Evolutionary conservation across 2,888 invertebrate species (phyloP).

Genomic region (Brachyopa scutellaris): DNA sequence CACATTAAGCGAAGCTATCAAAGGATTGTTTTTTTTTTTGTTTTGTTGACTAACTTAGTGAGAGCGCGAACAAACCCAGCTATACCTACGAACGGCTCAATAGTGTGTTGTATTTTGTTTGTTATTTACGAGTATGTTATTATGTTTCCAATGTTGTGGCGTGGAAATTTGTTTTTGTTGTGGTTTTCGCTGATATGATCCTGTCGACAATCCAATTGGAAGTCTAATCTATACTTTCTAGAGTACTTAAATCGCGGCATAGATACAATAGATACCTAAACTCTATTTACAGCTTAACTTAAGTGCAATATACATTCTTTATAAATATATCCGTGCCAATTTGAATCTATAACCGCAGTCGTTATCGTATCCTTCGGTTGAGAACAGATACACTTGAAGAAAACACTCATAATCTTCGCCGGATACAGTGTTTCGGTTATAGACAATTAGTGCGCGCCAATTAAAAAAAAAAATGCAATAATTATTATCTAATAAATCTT

Average conservation of each 20-base stretch:
- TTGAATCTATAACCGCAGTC: neutral
- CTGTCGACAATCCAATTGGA: conserved; percentile 60
- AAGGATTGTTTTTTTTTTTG: conserved; percentile 64
- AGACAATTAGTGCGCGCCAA: conserved; percentile 32
- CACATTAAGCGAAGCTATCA: conserved; percentile 64
- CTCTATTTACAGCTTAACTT: conserved; percentile 30
- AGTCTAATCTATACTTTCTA: neutral
- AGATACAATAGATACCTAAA: neutral
- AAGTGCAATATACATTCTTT: conserved; percentile 58
- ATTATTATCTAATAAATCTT: neutral
- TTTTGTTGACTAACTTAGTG: conserved; percentile 44
- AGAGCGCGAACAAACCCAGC: conserved; percentile 14
- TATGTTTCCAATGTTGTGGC: conserved; percentile 56
- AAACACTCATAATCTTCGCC: conserved; percentile 3
- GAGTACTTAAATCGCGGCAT: conserved; percentile 46
- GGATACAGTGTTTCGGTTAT: conserved; percentile 15
- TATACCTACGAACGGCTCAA: conserved; percentile 12
- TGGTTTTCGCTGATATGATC: conserved; percentile 39
- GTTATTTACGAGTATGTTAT: conserved; percentile 48
- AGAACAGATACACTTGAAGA: conserved; percentile 34
- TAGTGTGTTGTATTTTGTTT: conserved; percentile 36
- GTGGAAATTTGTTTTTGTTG: conserved; percentile 66
- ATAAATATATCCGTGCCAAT: conserved; percentile 48
- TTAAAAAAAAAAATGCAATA: conserved; percentile 13
- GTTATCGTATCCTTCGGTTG: neutral